Conservation (phyloP, 35 echinoderm and acorn worm genomes). For the Strongylocentrotus purpuratus region DNA sequence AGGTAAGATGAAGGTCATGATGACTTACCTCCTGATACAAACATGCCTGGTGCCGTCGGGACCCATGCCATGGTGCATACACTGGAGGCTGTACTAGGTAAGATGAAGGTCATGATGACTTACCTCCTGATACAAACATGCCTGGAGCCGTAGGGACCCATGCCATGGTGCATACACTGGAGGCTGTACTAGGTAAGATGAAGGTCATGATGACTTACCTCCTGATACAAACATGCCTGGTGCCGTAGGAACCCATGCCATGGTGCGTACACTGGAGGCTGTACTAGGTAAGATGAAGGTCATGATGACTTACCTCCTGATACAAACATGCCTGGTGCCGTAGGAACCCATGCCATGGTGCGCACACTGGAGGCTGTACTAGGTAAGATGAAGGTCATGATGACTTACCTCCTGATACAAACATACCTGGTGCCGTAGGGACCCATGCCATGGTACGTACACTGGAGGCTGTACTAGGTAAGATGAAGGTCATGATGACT, state of each 20-base stretch:
- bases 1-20: slow-evolving; percentile 80
- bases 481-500: background rate
- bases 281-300: too few species aligned
- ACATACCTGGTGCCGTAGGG: too few species aligned
- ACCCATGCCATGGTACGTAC: too few species aligned
- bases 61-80: too few species aligned
- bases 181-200: slow-evolving; percentile 74
- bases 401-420: background rate
- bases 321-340: slow-evolving; percentile 98
- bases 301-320: slow-evolving; percentile 78
- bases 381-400: slow-evolving; percentile 80
- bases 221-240: too few species aligned
- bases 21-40: background rate
- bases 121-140: slow-evolving; percentile 99
- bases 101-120: background rate
- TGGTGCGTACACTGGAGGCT: too few species aligned
- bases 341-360: slow-evolving; percentile 92
- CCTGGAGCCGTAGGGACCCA: slow-evolving; percentile 97
- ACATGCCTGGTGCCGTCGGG: too few species aligned
- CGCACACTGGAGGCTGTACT: slow-evolving; percentile 73
- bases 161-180: slow-evolving; percentile 74
- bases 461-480: too few species aligned
- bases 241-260: too few species aligned
- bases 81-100: too few species aligned
- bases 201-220: slow-evolving; percentile 67